A percentile compares a stretch with the other conserved stretches of the same genome.
phyloP scores from a whole-genome alignment of 2,888 invertebrate genomes.

The Euplexia lucipara region DNA sequence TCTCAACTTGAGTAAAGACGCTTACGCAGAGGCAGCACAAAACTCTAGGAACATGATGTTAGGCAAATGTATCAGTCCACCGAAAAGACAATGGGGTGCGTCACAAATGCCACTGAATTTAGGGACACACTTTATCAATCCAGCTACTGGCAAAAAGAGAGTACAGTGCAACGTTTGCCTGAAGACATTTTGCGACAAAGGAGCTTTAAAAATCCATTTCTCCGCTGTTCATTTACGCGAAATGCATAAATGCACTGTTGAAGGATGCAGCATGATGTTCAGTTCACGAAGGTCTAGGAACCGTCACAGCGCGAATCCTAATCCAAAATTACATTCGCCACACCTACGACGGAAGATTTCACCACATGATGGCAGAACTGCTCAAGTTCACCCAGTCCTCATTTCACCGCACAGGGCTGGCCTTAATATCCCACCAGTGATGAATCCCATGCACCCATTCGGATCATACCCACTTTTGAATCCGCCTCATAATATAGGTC shows the following conservation, averaged over 20 bases:
- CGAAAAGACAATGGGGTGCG: slow-evolving; percentile 95
- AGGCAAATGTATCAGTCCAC: slow-evolving; percentile 93
- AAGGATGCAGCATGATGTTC: slow-evolving; percentile 99
- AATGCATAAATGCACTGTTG: slow-evolving; percentile 99
- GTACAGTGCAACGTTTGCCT: slow-evolving; percentile 99
- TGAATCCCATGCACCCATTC: slow-evolving; percentile 94
- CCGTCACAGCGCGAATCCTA: slow-evolving; percentile 99
- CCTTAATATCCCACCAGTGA: slow-evolving; percentile 92
- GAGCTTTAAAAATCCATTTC: slow-evolving; percentile 99
- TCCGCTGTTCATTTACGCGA: slow-evolving; percentile 99
- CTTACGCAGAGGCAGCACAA: slow-evolving; percentile 79
- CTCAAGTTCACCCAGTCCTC: slow-evolving; percentile 96
- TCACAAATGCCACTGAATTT: slow-evolving; percentile 95
- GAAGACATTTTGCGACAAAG: slow-evolving; percentile 99
- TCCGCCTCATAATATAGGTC: slow-evolving; percentile 92
- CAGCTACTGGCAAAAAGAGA: slow-evolving; percentile 98
- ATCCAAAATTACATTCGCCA: slow-evolving; percentile 99
- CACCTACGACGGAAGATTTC: slow-evolving; percentile 98
- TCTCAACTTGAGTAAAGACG: slow-evolving; percentile 88
- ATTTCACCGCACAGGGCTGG: slow-evolving; percentile 93
- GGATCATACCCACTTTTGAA: slow-evolving; percentile 95
- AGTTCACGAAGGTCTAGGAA: slow-evolving; percentile 98
- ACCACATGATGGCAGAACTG: slow-evolving; percentile 97
- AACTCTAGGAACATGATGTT: slow-evolving; percentile 89
- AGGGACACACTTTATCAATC: slow-evolving; percentile 97